Conservation (phyloP, 2,113 vertebrate species). For the Sylvia atricapilla region DNA sequence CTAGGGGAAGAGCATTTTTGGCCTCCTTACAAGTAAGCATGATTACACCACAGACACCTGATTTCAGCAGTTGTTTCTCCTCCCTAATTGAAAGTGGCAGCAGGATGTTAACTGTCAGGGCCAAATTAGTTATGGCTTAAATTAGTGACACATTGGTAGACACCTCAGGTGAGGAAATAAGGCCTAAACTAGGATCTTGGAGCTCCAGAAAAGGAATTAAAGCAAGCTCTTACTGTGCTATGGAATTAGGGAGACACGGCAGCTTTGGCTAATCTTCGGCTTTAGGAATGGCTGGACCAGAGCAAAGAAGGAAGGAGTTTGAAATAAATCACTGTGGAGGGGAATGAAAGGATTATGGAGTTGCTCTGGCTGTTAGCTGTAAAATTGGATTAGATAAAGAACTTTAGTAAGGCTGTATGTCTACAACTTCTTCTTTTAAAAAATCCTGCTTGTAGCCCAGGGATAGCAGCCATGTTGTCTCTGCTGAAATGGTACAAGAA, state of each 20-base stretch:
- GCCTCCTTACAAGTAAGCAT: neutral
- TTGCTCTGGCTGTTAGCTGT: neutral
- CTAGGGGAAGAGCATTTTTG: neutral
- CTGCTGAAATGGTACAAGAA: neutral
- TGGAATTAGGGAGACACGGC: neutral
- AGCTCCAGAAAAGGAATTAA: neutral
- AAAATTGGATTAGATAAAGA: conserved; percentile 44
- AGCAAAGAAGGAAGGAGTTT: neutral
- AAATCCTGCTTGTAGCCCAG: neutral
- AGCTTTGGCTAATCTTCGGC: neutral
- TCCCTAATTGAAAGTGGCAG: neutral
- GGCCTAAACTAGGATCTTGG: neutral
- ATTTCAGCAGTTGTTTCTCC: neutral
- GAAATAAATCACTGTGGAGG: neutral
- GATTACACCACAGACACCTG: neutral
- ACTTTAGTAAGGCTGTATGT: neutral
- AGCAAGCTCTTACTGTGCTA: neutral
- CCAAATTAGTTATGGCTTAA: neutral
- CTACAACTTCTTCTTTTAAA: neutral
- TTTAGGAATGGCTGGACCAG: neutral
- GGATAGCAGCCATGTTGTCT: neutral
- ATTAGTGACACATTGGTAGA: neutral
- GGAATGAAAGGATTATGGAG: neutral
- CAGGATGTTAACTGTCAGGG: neutral
- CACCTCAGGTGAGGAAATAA: neutral